phyloP scores from a whole-genome alignment of 2,888 invertebrate genomes.

The Agrypnus murinus region DNA sequence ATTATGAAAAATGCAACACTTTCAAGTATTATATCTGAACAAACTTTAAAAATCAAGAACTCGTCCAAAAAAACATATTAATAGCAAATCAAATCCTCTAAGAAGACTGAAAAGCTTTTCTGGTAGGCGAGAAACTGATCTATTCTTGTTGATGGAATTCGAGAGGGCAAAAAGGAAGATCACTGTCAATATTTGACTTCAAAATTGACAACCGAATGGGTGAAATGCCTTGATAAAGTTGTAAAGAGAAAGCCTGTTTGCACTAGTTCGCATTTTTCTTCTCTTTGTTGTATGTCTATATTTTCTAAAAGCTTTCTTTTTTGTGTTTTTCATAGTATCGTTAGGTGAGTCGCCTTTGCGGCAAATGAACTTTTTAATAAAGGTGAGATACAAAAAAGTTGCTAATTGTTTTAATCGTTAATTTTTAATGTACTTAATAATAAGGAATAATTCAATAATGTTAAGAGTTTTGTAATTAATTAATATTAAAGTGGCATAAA shows the following conservation, averaged over 20 bases:
- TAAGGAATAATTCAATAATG: too few species aligned
- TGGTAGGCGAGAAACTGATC: conserved; percentile 18
- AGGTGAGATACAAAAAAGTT: too few species aligned
- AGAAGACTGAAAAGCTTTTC: neutral
- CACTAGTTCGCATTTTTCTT: conserved; percentile 1
- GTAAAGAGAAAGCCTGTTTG: conserved; percentile 21
- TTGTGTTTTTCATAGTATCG: neutral
- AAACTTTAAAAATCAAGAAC: too few species aligned
- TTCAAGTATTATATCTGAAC: too few species aligned
- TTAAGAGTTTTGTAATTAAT: too few species aligned
- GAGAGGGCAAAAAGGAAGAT: conserved; percentile 13
- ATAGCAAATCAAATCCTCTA: too few species aligned
- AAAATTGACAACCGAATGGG: conserved; percentile 27
- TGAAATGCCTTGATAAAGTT: conserved; percentile 26
- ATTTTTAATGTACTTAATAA: too few species aligned
- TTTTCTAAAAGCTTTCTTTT: conserved; percentile 4
- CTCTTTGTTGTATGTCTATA: neutral
- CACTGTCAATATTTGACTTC: conserved; percentile 26
- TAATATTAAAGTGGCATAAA: too few species aligned
- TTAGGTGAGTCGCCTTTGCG: neutral
- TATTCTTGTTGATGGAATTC: conserved; percentile 24
- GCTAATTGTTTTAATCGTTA: too few species aligned
- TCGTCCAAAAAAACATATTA: too few species aligned
- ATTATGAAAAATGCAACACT: too few species aligned
- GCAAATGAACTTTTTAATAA: too few species aligned